Evolutionary conservation across 1,140 invertebrate species (phyloP).

Genomic region (Coptotermes formosanus): DNA sequence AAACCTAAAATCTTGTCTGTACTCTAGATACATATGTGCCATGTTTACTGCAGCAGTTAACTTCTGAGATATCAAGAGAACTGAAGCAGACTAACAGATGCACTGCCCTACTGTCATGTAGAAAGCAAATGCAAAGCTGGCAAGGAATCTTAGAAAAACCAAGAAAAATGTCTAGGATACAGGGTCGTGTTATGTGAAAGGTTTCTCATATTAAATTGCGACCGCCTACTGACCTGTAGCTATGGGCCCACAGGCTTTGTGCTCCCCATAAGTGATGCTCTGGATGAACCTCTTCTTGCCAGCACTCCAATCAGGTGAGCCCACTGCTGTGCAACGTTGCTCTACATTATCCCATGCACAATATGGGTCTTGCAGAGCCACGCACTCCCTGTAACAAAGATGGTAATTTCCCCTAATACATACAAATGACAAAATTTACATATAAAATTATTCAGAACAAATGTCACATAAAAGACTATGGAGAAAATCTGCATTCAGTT

Average conservation of each 20-base stretch:
- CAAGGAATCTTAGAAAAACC: background rate
- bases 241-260: constrained; percentile 59
- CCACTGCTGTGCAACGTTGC: constrained; percentile 69
- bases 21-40: background rate
- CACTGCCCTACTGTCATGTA: background rate
- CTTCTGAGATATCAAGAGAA: background rate
- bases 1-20: background rate
- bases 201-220: background rate
- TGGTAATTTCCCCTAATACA: too few relatives aligned
- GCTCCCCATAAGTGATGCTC: constrained; percentile 66
- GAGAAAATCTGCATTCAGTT: too few relatives aligned
- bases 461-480: too few relatives aligned
- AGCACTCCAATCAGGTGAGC: constrained; percentile 63
- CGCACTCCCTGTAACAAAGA: constrained; percentile 71
- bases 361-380: constrained; percentile 93
- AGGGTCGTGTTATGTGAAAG: too few relatives aligned
- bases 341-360: constrained; percentile 91
- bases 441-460: too few relatives aligned
- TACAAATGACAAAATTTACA: too few relatives aligned
- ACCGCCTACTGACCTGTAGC: background rate
- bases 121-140: constrained; percentile 22
- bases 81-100: background rate
- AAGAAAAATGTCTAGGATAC: background rate
- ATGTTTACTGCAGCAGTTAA: background rate
- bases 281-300: constrained; percentile 66